Evolutionary conservation across 2,888 invertebrate species (phyloP).

Genomic region (Eulithis prunata): DNA sequence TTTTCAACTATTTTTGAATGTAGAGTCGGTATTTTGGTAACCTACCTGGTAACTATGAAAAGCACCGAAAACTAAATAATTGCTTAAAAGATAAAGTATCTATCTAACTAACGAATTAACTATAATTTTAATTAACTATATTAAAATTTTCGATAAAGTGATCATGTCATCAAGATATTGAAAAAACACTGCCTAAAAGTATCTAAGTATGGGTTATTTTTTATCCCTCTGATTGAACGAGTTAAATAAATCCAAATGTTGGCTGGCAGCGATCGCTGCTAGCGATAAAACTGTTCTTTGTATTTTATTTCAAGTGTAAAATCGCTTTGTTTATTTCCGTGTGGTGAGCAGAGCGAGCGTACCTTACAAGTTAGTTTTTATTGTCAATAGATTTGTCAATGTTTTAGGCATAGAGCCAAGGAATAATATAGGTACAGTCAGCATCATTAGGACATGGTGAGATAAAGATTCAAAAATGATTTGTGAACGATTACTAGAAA

Average conservation of each 20-base stretch:
- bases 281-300: neutral
- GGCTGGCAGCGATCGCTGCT: neutral
- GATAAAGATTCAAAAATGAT: too few species aligned
- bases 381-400: neutral
- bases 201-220: neutral
- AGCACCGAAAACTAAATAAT: too few species aligned
- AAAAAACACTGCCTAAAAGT: neutral
- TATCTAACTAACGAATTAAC: too few species aligned
- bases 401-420: too few species aligned
- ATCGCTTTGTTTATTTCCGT: neutral
- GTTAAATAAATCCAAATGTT: neutral
- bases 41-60: too few species aligned
- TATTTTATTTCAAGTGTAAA: neutral
- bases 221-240: neutral
- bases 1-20: slow-evolving; percentile 21
- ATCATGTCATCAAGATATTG: neutral
- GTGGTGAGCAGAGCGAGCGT: neutral
- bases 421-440: too few species aligned
- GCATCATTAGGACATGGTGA: too few species aligned
- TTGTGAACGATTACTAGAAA: too few species aligned
- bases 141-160: too few species aligned
- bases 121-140: too few species aligned
- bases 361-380: neutral
- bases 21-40: neutral
- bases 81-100: too few species aligned